Evolutionary conservation across 1,140 invertebrate species (phyloP), one percentile per base, ranked within the genome.

Genomic region (Trachymyrmex septentrionalis): DNA sequence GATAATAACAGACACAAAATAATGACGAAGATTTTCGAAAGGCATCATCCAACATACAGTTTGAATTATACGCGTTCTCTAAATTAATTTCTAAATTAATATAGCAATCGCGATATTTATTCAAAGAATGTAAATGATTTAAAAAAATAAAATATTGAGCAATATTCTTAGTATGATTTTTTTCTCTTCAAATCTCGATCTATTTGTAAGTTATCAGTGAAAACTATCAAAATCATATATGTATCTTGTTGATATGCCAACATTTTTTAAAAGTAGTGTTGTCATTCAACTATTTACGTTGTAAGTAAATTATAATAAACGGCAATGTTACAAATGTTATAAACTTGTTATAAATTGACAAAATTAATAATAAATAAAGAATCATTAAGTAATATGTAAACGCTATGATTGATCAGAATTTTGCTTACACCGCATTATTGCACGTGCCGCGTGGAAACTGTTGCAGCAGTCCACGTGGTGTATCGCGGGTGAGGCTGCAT

Each of bases 401-500:
- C 30, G 2, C 6, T 44, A n/a, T n/a, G 53, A 71, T 80, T 24
- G 16, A 71, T 21, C 6, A 1, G 21, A 19, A 69, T 24, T 84
- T 48, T 30, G 24, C 21, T 57, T n/a, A 1, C 30, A 3, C 10
- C 14, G 21, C 50, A 63, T 78, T 30, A 38, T 48, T n/a, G 76
- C 50, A 27, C 67, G 73, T 64, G 59, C 71, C 69, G 44, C 66
- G 59, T 72, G 61, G 84, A 67, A 86, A 82, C 76, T 69, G 87
- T 86, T 77, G 84, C 69, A 72, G 84, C 69, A 66, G 85, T 55
- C 88, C 88, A 90, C 86, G 86, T 89, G 71, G 85, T 87, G 81
- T 87, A 87, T 87, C 69, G 87, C 63, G 67, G 61, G 86, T 86
- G 84, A 91, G 84, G 75, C 82, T 86, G 89, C 61, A 82, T 86